A percentile compares a stretch with the other conserved stretches of the same genome.
These are phyloP conservation scores for Phalacrocorax aristotelis DNA, from an alignment of 2,113 vertebrate species.

Conservation along the genomic window DNA sequence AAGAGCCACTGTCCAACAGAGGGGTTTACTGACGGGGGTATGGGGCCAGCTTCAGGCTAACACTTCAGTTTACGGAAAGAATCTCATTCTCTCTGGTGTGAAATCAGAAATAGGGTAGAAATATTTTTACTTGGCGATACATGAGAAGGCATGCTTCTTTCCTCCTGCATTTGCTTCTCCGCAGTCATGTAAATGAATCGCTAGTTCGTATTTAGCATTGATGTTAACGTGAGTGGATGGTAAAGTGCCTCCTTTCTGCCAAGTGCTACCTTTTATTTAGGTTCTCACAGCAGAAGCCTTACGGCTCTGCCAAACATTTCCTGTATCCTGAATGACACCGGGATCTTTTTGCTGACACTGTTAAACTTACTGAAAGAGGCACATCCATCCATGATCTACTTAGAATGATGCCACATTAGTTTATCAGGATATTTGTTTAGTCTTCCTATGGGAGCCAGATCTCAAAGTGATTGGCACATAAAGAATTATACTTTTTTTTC, in stretches of 20 bases:
- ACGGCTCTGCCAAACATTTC: background rate
- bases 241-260: background rate
- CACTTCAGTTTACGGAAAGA: background rate
- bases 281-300: background rate
- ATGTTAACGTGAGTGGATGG: fast-evolving
- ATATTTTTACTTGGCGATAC: background rate
- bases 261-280: background rate
- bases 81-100: fast-evolving
- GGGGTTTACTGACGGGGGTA: background rate
- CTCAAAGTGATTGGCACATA: background rate
- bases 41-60: background rate
- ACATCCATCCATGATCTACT: background rate
- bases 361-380: background rate
- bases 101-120: background rate
- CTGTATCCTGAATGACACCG: background rate
- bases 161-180: background rate
- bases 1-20: background rate
- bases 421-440: background rate
- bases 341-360: background rate
- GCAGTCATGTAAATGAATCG: fast-evolving
- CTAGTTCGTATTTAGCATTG: fast-evolving
- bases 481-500: background rate
- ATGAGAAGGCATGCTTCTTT: background rate
- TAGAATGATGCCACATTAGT: background rate
- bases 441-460: background rate